Base-by-base conservation (phyloP, 2,797 vertebrate species). In the Holocentrus rufus region DNA sequence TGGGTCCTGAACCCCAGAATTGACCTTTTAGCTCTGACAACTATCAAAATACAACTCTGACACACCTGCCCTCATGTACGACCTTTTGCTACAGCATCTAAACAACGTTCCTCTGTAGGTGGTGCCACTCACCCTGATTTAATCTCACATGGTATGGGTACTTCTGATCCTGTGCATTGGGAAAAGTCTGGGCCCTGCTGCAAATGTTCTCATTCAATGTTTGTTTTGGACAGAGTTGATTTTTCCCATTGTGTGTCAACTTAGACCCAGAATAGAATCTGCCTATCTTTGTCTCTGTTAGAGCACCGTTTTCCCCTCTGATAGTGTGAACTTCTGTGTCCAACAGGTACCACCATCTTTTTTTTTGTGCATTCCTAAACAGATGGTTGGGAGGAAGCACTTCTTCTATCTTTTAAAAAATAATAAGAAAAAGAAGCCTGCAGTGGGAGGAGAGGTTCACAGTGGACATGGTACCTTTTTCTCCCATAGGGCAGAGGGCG, bases 181-280 rank as follows among this genome's bases (percentile, higher is more conserved):
- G 30, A 62, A 55, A 44, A 11, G 20, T 44, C 44, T 47, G 44
- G 44, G 17, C 44, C 44, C 15, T 47, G 44, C 14, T 18, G 17
- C 44, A 14, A 47, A 18, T 53, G 60, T 44, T 54, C 56, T 50
- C 56, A 25, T 64, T 39, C 44, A 8, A 2, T 63, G 64, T 77
- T 85, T 83, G 58, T 56, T 78, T 84, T 85, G 69, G 77, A 74
- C 54, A 31, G 47, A 59, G 34, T 6, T 0, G 1, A 57, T 62
- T 71, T 61, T 63, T 20, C 27, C 49, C 64, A 56, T 39, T 1
- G 30, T 42, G 53, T 72, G 56, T 57, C 56, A 70, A 58, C 69
- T 80, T 77, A 71, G 52, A 70, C 60, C 78, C 64, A 53, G 42
- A 64, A 30, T 17, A 47, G 18, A 50, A 67, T 65, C 27, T 47